A percentile compares a stretch with the other conserved stretches of the same genome.
Evolutionary conservation across 1,140 invertebrate genomes (phyloP).

Genomic region (Proctacanthus coquilletti): DNA sequence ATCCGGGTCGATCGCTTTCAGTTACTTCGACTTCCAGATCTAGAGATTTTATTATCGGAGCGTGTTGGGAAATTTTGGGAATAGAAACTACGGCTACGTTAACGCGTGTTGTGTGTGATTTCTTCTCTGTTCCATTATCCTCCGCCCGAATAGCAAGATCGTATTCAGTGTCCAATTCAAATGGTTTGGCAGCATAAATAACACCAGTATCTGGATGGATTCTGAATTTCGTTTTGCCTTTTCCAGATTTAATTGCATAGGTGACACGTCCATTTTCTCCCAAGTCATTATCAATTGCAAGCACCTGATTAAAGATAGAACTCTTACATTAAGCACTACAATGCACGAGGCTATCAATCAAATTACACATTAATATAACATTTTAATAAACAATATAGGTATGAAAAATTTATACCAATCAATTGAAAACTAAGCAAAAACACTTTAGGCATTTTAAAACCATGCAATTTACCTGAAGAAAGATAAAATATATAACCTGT

Average conservation of each 20-base stretch:
- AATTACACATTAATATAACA: no score
- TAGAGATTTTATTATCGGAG: constrained; percentile 45
- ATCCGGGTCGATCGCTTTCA: constrained; percentile 71
- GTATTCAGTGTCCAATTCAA: constrained; percentile 58
- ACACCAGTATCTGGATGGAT: constrained; percentile 67
- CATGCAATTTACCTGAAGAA: no score
- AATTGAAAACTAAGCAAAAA: no score
- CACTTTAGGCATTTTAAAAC: no score
- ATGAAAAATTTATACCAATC: no score
- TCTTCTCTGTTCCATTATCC: constrained; percentile 55
- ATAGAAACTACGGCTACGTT: constrained; percentile 46
- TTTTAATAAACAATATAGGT: no score
- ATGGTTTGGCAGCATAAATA: constrained; percentile 51
- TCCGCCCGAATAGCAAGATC: constrained; percentile 64
- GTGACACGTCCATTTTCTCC: constrained; percentile 65
- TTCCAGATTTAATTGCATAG: constrained; percentile 63
- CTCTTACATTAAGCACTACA: no score
- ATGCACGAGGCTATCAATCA: no score
- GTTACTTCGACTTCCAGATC: constrained; percentile 55
- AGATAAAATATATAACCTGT: no score
- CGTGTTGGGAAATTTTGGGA: constrained; percentile 38
- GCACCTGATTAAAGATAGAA: no score
- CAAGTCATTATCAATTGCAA: constrained; percentile 69
- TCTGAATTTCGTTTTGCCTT: constrained; percentile 56
- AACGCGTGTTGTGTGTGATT: constrained; percentile 52